Evolutionary conservation across 2,113 vertebrate species (phyloP).

Genomic region (Henicopernis longicauda): DNA sequence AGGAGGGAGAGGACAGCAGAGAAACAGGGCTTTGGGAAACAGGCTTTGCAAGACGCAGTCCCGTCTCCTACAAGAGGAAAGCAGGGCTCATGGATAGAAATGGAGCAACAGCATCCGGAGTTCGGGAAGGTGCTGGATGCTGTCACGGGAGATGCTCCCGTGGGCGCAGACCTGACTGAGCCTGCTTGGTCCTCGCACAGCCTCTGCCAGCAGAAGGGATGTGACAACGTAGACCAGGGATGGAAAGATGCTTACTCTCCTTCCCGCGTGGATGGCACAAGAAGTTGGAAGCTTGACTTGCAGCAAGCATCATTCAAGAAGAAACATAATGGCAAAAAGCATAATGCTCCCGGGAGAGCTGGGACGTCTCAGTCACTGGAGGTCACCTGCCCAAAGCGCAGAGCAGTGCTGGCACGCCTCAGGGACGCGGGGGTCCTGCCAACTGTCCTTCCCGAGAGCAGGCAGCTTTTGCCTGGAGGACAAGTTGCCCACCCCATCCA

Average conservation of each 20-base stretch:
- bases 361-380: neutral
- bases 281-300: neutral
- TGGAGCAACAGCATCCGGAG: neutral
- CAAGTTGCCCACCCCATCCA: rapidly evolving
- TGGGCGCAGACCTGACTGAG: neutral
- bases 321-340: neutral
- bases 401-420: rapidly evolving
- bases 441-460: neutral
- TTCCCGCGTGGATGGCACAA: neutral
- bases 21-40: neutral
- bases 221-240: rapidly evolving
- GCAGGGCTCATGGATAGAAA: rapidly evolving
- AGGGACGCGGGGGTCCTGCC: rapidly evolving
- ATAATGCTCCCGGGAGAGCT: rapidly evolving
- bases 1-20: neutral
- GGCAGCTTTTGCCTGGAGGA: neutral
- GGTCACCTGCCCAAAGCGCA: neutral
- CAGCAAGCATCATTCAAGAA: neutral
- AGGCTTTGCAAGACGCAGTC: neutral
- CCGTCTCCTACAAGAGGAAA: neutral
- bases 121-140: rapidly evolving
- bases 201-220: neutral
- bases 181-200: neutral
- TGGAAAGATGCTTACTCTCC: neutral
- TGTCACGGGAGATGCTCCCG: neutral